Conservation (phyloP, 2,797 vertebrate genomes). For the Gymnocypris eckloni region DNA sequence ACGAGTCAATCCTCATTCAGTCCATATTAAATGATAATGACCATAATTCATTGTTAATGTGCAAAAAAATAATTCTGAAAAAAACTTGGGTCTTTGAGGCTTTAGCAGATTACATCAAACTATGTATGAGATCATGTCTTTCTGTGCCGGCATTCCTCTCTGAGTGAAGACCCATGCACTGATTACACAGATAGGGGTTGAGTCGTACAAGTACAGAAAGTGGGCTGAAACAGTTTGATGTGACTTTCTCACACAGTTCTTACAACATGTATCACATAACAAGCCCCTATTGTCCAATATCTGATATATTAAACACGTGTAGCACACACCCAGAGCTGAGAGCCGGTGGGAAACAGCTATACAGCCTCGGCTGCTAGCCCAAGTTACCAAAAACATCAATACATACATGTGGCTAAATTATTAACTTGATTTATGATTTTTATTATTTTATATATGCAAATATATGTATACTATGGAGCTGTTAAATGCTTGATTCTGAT, state of each 20-base stretch:
- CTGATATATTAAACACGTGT: conserved; percentile 58
- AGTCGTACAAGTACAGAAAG: conserved; percentile 46
- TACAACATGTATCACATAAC: conserved; percentile 59
- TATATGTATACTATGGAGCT: too few species aligned
- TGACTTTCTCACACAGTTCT: conserved; percentile 48
- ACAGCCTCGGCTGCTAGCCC: conserved; percentile 8
- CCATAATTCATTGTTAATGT: not conserved
- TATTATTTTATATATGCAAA: too few species aligned
- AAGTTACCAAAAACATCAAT: not conserved
- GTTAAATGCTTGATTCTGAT: too few species aligned
- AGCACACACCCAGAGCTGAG: conserved; percentile 22
- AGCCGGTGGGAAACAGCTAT: not conserved
- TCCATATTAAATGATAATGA: not conserved
- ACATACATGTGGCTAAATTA: not conserved
- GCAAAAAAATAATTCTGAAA: not conserved
- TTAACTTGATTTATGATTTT: not conserved
- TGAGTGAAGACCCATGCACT: not conserved
- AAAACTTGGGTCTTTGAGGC: not conserved
- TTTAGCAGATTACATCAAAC: conserved; percentile 14
- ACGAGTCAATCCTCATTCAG: not conserved
- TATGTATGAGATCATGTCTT: conserved; percentile 16
- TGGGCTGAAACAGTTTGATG: conserved; percentile 49
- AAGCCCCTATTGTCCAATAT: conserved; percentile 54
- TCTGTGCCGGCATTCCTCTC: not conserved
- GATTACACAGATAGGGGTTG: not conserved